These are phyloP conservation scores for Neodon shergylaensis DNA, from an alignment of 2,113 vertebrate genomes.

Conservation along the genomic window DNA sequence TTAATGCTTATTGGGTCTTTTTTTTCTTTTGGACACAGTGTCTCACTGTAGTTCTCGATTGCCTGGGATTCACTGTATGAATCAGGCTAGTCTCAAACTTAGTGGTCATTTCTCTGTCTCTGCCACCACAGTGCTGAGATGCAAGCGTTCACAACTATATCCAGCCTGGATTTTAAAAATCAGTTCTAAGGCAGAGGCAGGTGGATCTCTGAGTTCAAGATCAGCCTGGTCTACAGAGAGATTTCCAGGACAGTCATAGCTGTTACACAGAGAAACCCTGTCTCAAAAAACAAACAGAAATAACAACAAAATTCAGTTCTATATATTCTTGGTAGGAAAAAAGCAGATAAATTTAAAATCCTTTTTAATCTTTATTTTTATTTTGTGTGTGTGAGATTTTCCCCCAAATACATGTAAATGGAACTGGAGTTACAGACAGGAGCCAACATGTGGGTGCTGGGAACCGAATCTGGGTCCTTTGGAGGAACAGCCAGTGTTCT, in stretches of 20 bases:
- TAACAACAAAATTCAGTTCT: not conserved
- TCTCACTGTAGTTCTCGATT: not conserved
- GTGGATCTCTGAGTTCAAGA: not conserved
- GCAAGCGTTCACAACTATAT: not conserved
- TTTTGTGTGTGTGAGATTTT: not conserved
- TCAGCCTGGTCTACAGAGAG: not conserved
- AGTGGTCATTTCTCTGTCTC: not conserved
- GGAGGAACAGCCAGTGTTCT: not conserved
- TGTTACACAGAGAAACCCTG: not conserved
- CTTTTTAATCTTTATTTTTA: not conserved
- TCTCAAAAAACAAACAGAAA: not conserved
- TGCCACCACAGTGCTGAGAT: not conserved
- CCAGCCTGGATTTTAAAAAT: not conserved
- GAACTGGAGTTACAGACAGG: not conserved
- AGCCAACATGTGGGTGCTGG: not conserved
- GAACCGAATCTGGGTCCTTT: not conserved
- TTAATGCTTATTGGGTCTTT: slow-evolving; percentile 7
- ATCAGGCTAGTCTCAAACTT: not conserved
- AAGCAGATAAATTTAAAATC: slow-evolving; percentile 24
- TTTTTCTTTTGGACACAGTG: not conserved
- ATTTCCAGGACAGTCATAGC: not conserved
- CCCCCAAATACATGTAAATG: not conserved
- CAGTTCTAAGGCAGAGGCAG: not conserved
- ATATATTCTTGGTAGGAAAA: slow-evolving; percentile 24
- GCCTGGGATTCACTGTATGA: not conserved